Evolutionary conservation across 2,888 invertebrate species (phyloP).

Genomic region (Lagria hirta): DNA sequence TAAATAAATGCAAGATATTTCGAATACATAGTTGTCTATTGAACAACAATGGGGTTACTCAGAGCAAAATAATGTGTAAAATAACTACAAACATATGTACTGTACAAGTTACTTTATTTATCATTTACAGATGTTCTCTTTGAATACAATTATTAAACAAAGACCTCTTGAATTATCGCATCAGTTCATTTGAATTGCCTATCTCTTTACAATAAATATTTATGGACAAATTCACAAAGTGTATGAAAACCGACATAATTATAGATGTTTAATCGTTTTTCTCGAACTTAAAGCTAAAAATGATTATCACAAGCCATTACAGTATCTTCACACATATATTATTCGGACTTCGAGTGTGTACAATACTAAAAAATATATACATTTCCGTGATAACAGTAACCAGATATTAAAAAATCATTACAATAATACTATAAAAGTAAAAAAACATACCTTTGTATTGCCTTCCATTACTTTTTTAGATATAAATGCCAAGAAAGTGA

Average conservation of each 20-base stretch:
- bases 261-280: constrained; percentile 16
- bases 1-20: too few species aligned
- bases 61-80: too few species aligned
- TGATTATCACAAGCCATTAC: constrained; percentile 26
- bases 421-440: constrained; percentile 3
- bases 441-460: too few species aligned
- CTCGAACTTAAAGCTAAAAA: constrained; percentile 14
- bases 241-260: constrained; percentile 14
- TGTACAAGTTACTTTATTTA: constrained; percentile 20
- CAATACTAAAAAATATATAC: constrained; percentile 17
- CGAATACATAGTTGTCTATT: too few species aligned
- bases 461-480: too few species aligned
- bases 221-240: constrained; percentile 19
- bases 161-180: constrained; percentile 5
- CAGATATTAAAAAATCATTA: constrained; percentile 4
- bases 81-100: constrained; percentile 4
- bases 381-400: background rate
- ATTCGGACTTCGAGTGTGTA: constrained; percentile 12
- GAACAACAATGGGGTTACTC: too few species aligned
- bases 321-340: constrained; percentile 18
- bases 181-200: background rate
- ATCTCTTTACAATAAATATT: constrained; percentile 8
- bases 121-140: constrained; percentile 8
- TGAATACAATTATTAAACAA: constrained; percentile 4
- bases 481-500: too few species aligned